Conservation (phyloP, 2,797 vertebrate genomes). For the Psittacula derbiana region DNA sequence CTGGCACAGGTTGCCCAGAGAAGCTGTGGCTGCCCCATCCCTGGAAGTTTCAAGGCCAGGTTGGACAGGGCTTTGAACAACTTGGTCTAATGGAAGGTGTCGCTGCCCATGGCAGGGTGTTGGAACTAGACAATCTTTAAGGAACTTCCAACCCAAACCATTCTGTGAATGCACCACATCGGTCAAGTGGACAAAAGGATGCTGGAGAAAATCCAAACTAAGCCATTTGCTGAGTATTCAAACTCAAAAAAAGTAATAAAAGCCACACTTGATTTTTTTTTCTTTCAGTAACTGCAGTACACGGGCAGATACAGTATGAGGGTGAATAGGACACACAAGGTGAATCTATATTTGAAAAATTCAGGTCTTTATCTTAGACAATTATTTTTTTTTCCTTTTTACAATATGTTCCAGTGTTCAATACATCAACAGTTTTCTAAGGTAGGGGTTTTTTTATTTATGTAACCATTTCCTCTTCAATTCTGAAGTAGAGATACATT, state of each 20-base stretch:
- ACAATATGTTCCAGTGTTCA: neutral
- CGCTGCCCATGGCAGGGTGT: neutral
- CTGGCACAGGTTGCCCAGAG: neutral
- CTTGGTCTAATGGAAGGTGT: neutral
- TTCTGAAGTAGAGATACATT: slow-evolving; percentile 16
- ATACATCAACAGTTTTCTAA: neutral
- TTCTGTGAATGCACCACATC: neutral
- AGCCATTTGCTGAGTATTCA: neutral
- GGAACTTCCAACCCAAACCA: neutral
- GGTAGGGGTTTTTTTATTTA: neutral
- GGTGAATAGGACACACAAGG: neutral
- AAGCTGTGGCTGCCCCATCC: neutral
- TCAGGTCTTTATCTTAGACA: slow-evolving; percentile 6
- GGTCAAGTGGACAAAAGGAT: neutral
- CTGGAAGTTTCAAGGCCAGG: neutral
- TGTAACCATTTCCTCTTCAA: neutral
- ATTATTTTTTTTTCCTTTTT: neutral
- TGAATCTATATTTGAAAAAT: neutral
- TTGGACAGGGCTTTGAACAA: neutral
- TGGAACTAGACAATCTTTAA: neutral
- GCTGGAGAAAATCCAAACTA: neutral
- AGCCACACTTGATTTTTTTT: neutral
- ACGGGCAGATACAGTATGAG: fast-evolving
- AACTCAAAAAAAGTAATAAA: neutral
- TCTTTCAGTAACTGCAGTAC: neutral